Evolutionary conservation across 2,113 vertebrate species (phyloP).

Genomic region (Gallinago paraguaiae): DNA sequence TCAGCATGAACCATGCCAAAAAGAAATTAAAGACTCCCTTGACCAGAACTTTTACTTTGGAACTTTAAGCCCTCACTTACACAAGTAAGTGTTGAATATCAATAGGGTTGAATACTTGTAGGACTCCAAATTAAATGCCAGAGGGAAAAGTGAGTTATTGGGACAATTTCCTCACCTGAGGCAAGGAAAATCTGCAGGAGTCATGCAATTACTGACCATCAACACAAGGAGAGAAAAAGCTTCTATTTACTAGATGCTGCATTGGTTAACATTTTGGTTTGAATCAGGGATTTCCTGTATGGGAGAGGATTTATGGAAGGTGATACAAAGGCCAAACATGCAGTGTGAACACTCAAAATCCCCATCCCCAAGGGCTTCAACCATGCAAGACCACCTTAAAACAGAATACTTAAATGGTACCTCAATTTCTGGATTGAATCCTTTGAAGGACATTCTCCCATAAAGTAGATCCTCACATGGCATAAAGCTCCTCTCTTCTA

Average conservation of each 20-base stretch:
- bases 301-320: neutral
- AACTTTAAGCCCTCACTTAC: neutral
- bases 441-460: conserved; percentile 93
- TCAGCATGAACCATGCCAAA: neutral
- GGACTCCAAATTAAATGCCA: neutral
- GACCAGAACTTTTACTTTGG: neutral
- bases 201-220: neutral
- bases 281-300: neutral
- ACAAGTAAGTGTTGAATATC: neutral
- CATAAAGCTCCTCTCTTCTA: conserved; percentile 90
- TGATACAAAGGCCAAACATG: neutral
- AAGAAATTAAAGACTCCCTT: neutral
- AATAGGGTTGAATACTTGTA: neutral
- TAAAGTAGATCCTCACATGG: conserved; percentile 89
- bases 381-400: neutral
- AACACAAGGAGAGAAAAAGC: neutral
- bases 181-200: neutral
- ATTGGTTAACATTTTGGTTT: neutral
- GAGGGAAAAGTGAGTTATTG: neutral
- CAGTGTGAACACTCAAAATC: neutral
- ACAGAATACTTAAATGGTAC: conserved; percentile 65
- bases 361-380: neutral
- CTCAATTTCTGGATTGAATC: conserved; percentile 96
- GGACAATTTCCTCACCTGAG: neutral
- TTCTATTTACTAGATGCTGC: neutral